Evolutionary conservation across 2,888 invertebrate species (phyloP).

Genomic region (Diachrysia chrysitis): DNA sequence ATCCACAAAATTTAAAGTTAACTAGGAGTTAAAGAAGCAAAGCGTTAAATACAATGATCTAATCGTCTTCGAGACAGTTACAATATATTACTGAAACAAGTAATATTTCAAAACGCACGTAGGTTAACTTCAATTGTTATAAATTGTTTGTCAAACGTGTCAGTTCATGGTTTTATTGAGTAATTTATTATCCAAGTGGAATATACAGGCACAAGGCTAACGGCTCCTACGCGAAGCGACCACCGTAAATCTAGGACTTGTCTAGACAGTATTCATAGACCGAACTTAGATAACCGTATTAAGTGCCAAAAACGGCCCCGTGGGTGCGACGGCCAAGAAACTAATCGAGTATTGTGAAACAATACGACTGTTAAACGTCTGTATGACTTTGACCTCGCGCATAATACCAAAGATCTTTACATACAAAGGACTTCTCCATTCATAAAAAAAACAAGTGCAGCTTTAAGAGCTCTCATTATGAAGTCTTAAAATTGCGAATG

Average conservation of each 20-base stretch:
- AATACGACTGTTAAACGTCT: constrained; percentile 18
- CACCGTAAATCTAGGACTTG: constrained; percentile 82
- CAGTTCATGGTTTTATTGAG: constrained; percentile 68
- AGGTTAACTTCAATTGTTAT: constrained; percentile 64
- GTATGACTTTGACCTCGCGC: constrained; percentile 23
- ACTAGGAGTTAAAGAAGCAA: background rate
- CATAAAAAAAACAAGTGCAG: background rate
- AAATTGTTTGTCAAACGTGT: constrained; percentile 76
- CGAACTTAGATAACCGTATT: constrained; percentile 64
- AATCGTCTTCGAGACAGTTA: constrained; percentile 25
- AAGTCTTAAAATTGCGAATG: background rate
- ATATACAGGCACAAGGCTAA: constrained; percentile 79
- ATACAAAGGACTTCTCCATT: constrained; percentile 5
- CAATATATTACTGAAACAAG: constrained; percentile 45
- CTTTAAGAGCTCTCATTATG: background rate
- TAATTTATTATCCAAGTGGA: constrained; percentile 73
- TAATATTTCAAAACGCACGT: constrained; percentile 60
- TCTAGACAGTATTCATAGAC: constrained; percentile 64
- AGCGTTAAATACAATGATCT: background rate
- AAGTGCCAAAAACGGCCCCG: constrained; percentile 69
- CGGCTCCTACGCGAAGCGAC: constrained; percentile 83
- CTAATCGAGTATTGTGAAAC: constrained; percentile 53
- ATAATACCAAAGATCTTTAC: background rate
- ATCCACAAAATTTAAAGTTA: background rate
- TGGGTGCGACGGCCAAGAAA: constrained; percentile 64